Evolutionary conservation across 2,888 invertebrate genomes (phyloP).

Genomic region (Brachylomia viminalis): DNA sequence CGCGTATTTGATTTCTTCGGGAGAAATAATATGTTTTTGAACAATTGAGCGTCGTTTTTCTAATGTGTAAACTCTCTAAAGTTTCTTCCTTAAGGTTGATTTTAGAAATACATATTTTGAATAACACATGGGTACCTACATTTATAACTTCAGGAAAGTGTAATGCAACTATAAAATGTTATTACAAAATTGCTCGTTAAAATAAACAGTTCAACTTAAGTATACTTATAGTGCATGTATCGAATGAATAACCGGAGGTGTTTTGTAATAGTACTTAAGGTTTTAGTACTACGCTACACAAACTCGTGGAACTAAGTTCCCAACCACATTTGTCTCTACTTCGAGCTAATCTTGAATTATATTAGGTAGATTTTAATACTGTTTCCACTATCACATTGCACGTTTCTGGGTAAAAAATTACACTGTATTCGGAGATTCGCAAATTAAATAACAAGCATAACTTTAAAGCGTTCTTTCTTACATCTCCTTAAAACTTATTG

Average conservation of each 20-base stretch:
- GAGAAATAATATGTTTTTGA: not conserved
- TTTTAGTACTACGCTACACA: slow-evolving; percentile 39
- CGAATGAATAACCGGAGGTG: slow-evolving; percentile 31
- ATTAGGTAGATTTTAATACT: slow-evolving; percentile 40
- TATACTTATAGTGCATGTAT: slow-evolving; percentile 26
- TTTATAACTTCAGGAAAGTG: slow-evolving; percentile 1
- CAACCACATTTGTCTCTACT: slow-evolving; percentile 49
- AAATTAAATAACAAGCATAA: slow-evolving; percentile 7
- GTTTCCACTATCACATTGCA: slow-evolving; percentile 17
- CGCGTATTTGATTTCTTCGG: slow-evolving; percentile 1
- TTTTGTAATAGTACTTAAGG: slow-evolving; percentile 57
- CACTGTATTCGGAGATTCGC: too few species aligned
- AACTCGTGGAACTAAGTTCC: slow-evolving; percentile 39
- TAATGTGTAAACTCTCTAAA: not conserved
- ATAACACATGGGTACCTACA: not conserved
- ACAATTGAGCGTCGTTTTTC: not conserved
- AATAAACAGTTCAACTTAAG: slow-evolving; percentile 7
- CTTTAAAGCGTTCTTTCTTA: too few species aligned
- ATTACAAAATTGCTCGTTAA: slow-evolving; percentile 1
- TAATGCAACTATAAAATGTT: slow-evolving; percentile 4
- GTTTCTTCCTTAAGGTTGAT: not conserved
- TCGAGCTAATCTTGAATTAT: slow-evolving; percentile 42
- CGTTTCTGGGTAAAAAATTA: slow-evolving; percentile 8
- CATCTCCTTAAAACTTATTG: too few species aligned
- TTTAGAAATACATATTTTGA: not conserved